Conservation (phyloP, 64 coral and sea anemone genomes). For the Actinia equina region DNA sequence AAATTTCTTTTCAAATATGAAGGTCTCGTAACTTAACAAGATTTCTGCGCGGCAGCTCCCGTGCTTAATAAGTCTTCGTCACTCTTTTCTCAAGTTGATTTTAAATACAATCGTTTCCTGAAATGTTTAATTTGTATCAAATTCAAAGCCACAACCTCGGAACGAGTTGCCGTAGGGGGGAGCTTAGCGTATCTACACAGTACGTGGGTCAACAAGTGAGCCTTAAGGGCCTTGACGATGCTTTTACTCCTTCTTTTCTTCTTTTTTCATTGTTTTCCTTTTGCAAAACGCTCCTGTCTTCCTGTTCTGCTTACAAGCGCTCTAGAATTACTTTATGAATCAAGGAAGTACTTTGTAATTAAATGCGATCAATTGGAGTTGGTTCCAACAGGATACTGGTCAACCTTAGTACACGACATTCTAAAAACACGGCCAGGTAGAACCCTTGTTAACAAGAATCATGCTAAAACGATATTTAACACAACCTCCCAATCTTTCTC, state of each 20-base stretch:
- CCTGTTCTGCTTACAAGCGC: neutral
- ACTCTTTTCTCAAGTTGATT: neutral
- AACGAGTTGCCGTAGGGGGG: neutral
- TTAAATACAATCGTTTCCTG: constrained; percentile 1
- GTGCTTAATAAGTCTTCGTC: neutral
- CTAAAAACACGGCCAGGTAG: neutral
- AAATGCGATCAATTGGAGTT: neutral
- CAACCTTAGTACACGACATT: neutral
- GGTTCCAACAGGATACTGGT: neutral
- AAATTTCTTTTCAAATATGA: neutral
- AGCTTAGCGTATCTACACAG: neutral
- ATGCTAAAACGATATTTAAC: neutral
- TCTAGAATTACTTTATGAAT: constrained; percentile 14
- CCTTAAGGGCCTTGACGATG: neutral
- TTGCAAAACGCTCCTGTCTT: neutral
- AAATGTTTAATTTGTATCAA: neutral
- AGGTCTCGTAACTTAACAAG: neutral
- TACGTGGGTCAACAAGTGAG: neutral
- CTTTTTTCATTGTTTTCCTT: constrained; percentile 1
- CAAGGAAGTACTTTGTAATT: constrained; percentile 16
- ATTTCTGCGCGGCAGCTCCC: neutral
- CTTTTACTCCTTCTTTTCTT: neutral
- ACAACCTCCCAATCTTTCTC: neutral
- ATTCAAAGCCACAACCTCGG: neutral
- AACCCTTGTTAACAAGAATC: neutral